A percentile compares a stretch with the other conserved stretches of the same genome.
Evolutionary conservation across 2,888 invertebrate genomes (phyloP).

Genomic region (Drosophila trichaetosa): DNA sequence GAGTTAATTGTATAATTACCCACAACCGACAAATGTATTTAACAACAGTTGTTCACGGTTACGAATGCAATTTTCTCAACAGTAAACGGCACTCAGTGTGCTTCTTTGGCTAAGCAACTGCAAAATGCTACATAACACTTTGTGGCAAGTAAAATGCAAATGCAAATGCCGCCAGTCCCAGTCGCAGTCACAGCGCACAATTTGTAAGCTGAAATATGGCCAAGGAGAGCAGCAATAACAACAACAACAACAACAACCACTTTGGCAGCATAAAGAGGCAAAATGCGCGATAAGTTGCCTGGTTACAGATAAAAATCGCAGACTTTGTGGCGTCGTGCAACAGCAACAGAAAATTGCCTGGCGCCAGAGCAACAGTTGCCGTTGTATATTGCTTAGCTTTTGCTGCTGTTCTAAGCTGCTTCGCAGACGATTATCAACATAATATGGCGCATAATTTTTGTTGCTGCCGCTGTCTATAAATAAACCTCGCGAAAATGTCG

Average conservation of each 20-base stretch:
- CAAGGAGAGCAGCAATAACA: slow-evolving; percentile 21
- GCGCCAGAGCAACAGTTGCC: slow-evolving; percentile 57
- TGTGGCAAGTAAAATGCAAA: slow-evolving; percentile 38
- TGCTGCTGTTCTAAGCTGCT: slow-evolving; percentile 31
- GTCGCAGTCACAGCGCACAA: slow-evolving; percentile 40
- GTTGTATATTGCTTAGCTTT: slow-evolving; percentile 17
- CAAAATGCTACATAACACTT: neutral
- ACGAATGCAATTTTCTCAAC: neutral
- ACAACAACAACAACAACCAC: slow-evolving; percentile 24
- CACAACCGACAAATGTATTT: neutral
- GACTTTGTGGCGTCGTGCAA: slow-evolving; percentile 75
- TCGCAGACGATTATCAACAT: slow-evolving; percentile 48
- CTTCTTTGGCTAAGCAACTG: neutral
- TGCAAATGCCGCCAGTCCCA: slow-evolving; percentile 28
- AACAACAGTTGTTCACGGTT: neutral
- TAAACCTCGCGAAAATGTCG: slow-evolving; percentile 47
- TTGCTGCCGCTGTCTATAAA: slow-evolving; percentile 35
- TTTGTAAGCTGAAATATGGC: slow-evolving; percentile 54
- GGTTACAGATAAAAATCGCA: slow-evolving; percentile 81
- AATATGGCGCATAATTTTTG: slow-evolving; percentile 64
- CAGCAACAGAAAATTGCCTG: slow-evolving; percentile 49
- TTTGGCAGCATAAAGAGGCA: slow-evolving; percentile 24
- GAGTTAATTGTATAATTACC: neutral
- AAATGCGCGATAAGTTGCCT: slow-evolving; percentile 53
- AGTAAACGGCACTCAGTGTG: neutral